Base-by-base conservation (phyloP, 1,140 invertebrate genomes). In the Drosophila yakuba region DNA sequence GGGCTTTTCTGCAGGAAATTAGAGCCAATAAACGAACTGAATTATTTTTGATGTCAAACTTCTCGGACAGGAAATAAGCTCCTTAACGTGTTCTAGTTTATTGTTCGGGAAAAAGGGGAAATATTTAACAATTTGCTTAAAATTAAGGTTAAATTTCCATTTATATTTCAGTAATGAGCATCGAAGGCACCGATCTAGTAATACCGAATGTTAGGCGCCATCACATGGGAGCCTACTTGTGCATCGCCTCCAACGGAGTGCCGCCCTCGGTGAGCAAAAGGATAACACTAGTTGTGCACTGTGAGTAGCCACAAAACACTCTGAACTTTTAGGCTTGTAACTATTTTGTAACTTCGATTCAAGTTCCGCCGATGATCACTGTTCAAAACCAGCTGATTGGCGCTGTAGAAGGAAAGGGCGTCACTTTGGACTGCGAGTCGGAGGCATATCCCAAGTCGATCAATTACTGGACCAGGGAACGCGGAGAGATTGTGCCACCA, bases 171-270 rank as follows among this genome's bases (percentile, higher is more conserved):
- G 96, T 95, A 23, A 62, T 92, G 14, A 94, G 93, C 56, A 93
- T 97, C 17, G 96, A 97, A 72, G 97, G 97, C 3, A 93, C 96
- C 38, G 93, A 95, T 45, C 94, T 98, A 80, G 95, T 96, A 80
- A 96, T 98, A 83, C 96, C 95, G 36, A 94, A 95, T 90, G 96
- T 98, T 11, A 97, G 95, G 75, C 94, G 97, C 32, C 94, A 96
- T 15, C 96, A 98, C 82, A 98, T 98, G 95, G 97, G 97, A 6
- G 95, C 97, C 6, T 98, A 97, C 92, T 93, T 98, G 11, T 98
- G 97, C 91, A 98, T 98, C 57, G 97, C 97, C 14, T 96, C 96
- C 12, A 97, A 97, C 84, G 96, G 96, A 8, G 96, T 98, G 3
- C 97, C 97, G 3, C 97, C 97, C 1, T 96, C 96, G 2, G 96